These are phyloP conservation scores for Morpho deidamia DNA, from an alignment of 2,888 invertebrate species.

Conservation along the genomic window DNA sequence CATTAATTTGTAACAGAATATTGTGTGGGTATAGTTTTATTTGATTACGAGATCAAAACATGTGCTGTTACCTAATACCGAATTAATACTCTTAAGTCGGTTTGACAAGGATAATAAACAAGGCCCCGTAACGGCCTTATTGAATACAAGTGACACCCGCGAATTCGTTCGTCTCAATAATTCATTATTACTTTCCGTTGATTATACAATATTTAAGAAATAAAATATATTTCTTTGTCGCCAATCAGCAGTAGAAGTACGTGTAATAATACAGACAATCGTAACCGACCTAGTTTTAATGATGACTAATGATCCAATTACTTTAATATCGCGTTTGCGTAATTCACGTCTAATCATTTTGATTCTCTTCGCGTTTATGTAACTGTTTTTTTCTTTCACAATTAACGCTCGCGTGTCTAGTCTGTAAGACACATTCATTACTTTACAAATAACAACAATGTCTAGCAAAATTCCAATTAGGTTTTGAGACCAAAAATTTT, in stretches of 20 bases:
- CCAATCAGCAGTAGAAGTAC: neutral
- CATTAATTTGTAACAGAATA: neutral
- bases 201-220: no score
- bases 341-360: neutral
- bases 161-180: neutral
- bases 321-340: conserved; percentile 10
- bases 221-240: neutral
- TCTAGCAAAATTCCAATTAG: no score
- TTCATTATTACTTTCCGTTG: no score
- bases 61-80: neutral
- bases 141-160: no score
- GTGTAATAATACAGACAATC: conserved; percentile 7
- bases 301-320: conserved; percentile 18
- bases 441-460: no score
- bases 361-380: no score
- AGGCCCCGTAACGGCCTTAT: neutral
- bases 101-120: neutral
- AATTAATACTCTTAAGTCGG: neutral
- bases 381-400: no score
- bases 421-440: no score
- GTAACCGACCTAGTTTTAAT: conserved; percentile 17
- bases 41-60: no score
- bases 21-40: neutral
- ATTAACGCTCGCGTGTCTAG: no score
- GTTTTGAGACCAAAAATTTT: no score